Conservation (phyloP, 2,113 vertebrate genomes). For the Ariopsis seemanni region DNA sequence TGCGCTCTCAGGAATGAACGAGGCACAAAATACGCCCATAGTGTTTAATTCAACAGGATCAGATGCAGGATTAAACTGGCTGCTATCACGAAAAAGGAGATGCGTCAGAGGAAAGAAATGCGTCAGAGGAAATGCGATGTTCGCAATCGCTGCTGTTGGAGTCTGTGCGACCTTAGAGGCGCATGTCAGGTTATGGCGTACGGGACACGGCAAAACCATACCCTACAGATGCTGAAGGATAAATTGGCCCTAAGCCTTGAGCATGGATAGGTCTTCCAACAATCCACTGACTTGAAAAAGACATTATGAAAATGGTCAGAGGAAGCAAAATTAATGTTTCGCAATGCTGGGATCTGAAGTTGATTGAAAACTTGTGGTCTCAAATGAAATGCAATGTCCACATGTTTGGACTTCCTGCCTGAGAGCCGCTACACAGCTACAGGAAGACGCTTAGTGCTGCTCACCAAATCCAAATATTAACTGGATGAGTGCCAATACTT, state of each 20-base stretch:
- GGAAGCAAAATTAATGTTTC: neutral
- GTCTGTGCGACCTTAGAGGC: no score
- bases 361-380: neutral
- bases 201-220: no score
- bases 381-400: neutral
- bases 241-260: neutral
- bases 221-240: no score
- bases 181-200: no score
- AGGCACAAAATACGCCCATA: no score
- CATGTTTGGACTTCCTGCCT: neutral
- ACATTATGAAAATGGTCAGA: neutral
- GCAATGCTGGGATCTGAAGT: neutral
- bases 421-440: neutral
- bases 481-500: neutral
- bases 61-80: no score
- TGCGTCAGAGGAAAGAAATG: no score
- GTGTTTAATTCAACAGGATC: no score
- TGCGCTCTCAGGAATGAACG: no score
- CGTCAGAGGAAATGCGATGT: no score
- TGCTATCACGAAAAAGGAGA: no score
- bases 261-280: neutral
- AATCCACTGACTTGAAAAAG: neutral
- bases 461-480: neutral
- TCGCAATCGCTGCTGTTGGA: no score
- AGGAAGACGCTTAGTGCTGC: neutral